Evolutionary conservation across 92 coral and sea anemone species (phyloP), one percentile per base, ranked within the genome.

Genomic region (Palythoa grandis): DNA sequence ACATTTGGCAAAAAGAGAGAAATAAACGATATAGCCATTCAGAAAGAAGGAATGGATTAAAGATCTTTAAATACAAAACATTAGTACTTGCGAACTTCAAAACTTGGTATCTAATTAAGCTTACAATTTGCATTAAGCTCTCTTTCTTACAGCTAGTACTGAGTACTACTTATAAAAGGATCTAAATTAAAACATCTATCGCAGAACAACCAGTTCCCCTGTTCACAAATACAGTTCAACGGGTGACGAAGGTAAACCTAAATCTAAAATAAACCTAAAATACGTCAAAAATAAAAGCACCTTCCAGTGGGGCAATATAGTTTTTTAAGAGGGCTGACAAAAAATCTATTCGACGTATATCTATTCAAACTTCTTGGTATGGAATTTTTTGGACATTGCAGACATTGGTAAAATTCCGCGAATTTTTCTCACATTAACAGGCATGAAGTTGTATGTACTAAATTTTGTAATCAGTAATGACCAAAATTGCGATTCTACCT

Each of bases 381-480:
- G 74, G 58, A 66, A 80, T 80, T 48, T 65, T 65, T 19, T 6
- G 12, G 52, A 39, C 35, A 80, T 80, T 10, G 15, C 72, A 80
- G 47, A 66, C 85, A 79, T 79, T 63, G 52, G 56, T 66, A 52
- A 66, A 23, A 80, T 80, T 80, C 85, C 60, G 56, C 11, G 39
- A 6, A 80, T 80, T 80, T 70, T 80, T 80, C 47, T 48, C 73
- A 63, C 84, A 23, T 38, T 53, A 15, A 19, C 11, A 50, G 58
- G 69, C 83, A 68, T n/a, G 40, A 20, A 65, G 47, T 29, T 25
- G 43, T 17, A 20, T 60, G 47, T 54, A 43, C 57, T 40, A 23
- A 80, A 79, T 79, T 66, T 24, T 43, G 52, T 39, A 5, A 43
- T n/a, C 72, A 47, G n/a, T 25, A 29, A 69, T 9, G 20, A 22